Percentiles rank a stretch among this genome's conserved stretches.
phyloP scores from a whole-genome alignment of 1,140 invertebrate species.

The Ceratina calcarata region DNA sequence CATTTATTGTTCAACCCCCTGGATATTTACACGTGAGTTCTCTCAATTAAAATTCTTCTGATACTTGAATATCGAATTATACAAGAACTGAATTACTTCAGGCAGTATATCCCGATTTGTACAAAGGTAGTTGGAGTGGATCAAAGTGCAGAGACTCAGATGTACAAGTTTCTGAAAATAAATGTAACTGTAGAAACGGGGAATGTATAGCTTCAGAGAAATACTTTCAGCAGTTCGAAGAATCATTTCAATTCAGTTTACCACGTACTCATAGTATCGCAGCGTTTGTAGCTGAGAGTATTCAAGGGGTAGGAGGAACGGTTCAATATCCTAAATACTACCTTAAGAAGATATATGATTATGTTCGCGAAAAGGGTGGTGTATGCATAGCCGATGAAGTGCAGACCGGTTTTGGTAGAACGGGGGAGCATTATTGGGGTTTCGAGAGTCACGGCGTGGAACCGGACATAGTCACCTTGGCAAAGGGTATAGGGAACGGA shows the following conservation, averaged over 20 bases:
- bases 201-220: slow-evolving; percentile 88
- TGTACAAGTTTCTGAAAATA: slow-evolving; percentile 84
- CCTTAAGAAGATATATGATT: slow-evolving; percentile 90
- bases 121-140: slow-evolving; percentile 93
- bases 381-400: slow-evolving; percentile 96
- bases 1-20: slow-evolving; percentile 84
- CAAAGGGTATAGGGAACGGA: slow-evolving; percentile 95
- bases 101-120: slow-evolving; percentile 95
- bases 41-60: too few species aligned
- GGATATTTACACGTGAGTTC: slow-evolving; percentile 91
- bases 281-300: slow-evolving; percentile 96
- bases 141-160: slow-evolving; percentile 92
- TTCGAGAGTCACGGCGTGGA: slow-evolving; percentile 92
- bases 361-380: slow-evolving; percentile 90
- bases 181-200: slow-evolving; percentile 84
- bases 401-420: slow-evolving; percentile 97
- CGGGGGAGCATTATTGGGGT: slow-evolving; percentile 97
- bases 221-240: slow-evolving; percentile 91
- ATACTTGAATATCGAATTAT: too few species aligned
- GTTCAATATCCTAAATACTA: slow-evolving; percentile 96
- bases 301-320: slow-evolving; percentile 95
- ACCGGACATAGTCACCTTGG: slow-evolving; percentile 96
- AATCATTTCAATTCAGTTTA: slow-evolving; percentile 88
- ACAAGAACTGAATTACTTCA: slow-evolving; percentile 71
- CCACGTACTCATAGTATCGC: slow-evolving; percentile 88